Evolutionary conservation across 2,797 vertebrate genomes (phyloP), one percentile per base, ranked within the genome.

Genomic region (Enteromius argenteus): DNA sequence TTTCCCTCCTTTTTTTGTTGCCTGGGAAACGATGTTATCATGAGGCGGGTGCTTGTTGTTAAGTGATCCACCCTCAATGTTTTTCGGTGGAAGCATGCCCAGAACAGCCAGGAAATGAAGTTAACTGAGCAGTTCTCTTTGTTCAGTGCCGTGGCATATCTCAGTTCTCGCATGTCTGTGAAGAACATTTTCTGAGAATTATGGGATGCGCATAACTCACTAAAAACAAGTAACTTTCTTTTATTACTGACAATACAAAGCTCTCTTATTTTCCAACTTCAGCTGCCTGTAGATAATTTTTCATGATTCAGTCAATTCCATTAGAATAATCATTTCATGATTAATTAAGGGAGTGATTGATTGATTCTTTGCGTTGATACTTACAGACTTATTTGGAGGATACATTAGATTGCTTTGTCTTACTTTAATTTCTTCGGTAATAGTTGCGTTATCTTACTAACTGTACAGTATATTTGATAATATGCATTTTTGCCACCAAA

Each of bases 1-100:
- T 85, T 87, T 86, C 30, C 79, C 86, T 86, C 71, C 84, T 76
- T 85, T 83, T 84, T 87, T 84, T 86, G 88, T 89, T 89, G 86
- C 88, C 88, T 80, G 79, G 86, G 88, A 86, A 86, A 89, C 88
- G 1, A 23, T 87, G 86, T 80, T 81, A 86, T 87, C 85, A 87
- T 76, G 62, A 86, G 75, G 88, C 79, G 79, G 84, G 66, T 82
- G 71, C 75, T 86, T 85, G 84, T 87, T 81, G 83, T 89, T 85
- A 85, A 85, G 79, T 66, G 30, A 85, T 85, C 64, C 79, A 82
- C 64, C 84, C 32, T 84, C 68, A 72, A 73, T 72, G 35, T 69
- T 85, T 75, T 72, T 69, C 37, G 2, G 51, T 77, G 75, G 84
- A 80, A 86, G 23, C 68, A 68, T 86, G 79, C 84, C 71, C 53